Conservation (phyloP, 2,888 invertebrate genomes). For the Choreutis nemorana region DNA sequence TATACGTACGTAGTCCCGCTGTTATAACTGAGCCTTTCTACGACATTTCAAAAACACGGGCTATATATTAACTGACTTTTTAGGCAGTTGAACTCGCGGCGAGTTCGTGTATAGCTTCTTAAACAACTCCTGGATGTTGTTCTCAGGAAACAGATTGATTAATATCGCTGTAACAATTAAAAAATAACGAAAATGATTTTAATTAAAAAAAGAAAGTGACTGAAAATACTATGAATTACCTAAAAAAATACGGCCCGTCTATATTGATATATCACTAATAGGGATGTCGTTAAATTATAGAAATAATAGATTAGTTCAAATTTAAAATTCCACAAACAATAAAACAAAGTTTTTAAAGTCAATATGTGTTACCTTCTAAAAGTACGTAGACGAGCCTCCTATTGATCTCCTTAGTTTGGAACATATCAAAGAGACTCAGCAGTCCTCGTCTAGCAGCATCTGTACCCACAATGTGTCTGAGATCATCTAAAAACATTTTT, state of each 20-base stretch:
- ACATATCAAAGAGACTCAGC: slow-evolving; percentile 84
- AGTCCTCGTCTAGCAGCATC: slow-evolving; percentile 87
- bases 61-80: slow-evolving; percentile 38
- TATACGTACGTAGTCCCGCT: too few relatives aligned
- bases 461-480: slow-evolving; percentile 88
- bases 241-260: too few relatives aligned
- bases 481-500: slow-evolving; percentile 79
- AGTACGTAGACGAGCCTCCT: slow-evolving; percentile 83
- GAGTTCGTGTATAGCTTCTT: slow-evolving; percentile 76
- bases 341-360: neutral
- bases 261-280: too few relatives aligned
- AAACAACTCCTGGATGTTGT: slow-evolving; percentile 75
- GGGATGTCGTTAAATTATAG: too few relatives aligned
- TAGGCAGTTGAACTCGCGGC: slow-evolving; percentile 41
- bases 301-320: too few relatives aligned
- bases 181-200: slow-evolving; percentile 3
- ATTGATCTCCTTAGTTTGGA: slow-evolving; percentile 87
- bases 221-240: slow-evolving; percentile 1
- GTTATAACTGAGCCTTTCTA: too few relatives aligned
- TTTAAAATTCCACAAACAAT: slow-evolving; percentile 18
- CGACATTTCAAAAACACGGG: slow-evolving; percentile 8
- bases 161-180: slow-evolving; percentile 47
- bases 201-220: slow-evolving; percentile 4
- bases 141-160: slow-evolving; percentile 80
- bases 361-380: slow-evolving; percentile 71